Conservation (phyloP, 1,140 invertebrate genomes). For the Conus betulinus region DNA sequence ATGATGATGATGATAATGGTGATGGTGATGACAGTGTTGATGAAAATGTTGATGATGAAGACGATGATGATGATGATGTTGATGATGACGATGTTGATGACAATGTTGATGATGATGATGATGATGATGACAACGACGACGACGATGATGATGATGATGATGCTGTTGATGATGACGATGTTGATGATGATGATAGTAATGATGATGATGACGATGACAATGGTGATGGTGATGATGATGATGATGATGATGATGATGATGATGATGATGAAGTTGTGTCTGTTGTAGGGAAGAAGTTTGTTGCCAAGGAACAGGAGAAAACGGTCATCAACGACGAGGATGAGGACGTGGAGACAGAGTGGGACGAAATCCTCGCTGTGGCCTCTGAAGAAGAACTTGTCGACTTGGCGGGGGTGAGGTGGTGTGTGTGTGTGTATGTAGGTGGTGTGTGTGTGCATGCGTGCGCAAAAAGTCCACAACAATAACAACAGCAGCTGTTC, state of each 20-base stretch:
- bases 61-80: too few species aligned
- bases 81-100: too few species aligned
- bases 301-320: conserved; percentile 86
- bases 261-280: too few species aligned
- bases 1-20: conserved; percentile 61
- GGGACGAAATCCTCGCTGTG: conserved; percentile 91
- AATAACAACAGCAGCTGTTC: too few species aligned
- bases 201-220: neutral
- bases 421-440: neutral
- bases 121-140: too few species aligned
- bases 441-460: neutral
- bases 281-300: conserved; percentile 81
- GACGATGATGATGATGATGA: too few species aligned
- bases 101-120: too few species aligned
- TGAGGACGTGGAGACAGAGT: conserved; percentile 93
- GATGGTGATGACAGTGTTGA: conserved; percentile 95
- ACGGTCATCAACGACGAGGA: conserved; percentile 59
- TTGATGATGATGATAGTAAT: conserved; percentile 90
- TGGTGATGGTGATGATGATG: neutral
- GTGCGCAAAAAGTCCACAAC: neutral
- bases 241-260: too few species aligned
- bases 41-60: too few species aligned
- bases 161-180: too few species aligned
- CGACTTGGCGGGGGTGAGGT: conserved; percentile 94
- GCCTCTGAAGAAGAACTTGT: conserved; percentile 99